These are phyloP conservation scores for Pogonomyrmex californicus DNA, from an alignment of 1,140 invertebrate species.

Conservation along the genomic window DNA sequence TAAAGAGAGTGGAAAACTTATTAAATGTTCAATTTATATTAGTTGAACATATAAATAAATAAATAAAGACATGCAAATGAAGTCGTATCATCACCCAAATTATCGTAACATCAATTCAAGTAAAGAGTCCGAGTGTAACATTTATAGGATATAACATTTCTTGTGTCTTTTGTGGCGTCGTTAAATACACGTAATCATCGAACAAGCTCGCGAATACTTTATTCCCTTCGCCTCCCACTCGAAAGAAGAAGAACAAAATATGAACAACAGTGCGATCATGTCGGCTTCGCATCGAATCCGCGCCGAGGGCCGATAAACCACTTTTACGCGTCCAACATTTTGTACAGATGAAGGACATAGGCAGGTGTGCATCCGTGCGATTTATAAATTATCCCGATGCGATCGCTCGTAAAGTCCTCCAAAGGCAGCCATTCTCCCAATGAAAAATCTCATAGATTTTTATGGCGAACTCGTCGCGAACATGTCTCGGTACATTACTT, in stretches of 20 bases:
- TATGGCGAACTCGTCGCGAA: conserved; percentile 1
- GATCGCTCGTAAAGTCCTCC: conserved; percentile 39
- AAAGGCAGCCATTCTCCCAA: conserved; percentile 18
- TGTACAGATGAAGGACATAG: conserved; percentile 44
- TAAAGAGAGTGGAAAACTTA: background rate
- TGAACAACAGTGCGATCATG: conserved; percentile 11
- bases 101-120: background rate
- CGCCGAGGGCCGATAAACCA: conserved; percentile 58
- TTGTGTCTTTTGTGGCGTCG: background rate
- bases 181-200: conserved; percentile 58
- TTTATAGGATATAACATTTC: background rate
- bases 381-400: conserved; percentile 62
- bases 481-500: background rate
- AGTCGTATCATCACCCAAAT: background rate
- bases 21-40: background rate
- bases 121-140: background rate
- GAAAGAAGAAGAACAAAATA: conserved; percentile 4
- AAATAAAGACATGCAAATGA: conserved; percentile 32
- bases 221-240: background rate
- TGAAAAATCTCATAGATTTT: conserved; percentile 44
- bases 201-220: conserved; percentile 58
- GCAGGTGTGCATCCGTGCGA: conserved; percentile 50
- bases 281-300: conserved; percentile 37
- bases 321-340: conserved; percentile 23
- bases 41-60: background rate